Base-by-base conservation (phyloP, 35 echinoderm and acorn worm species). In the Heliocidaris tuberculata region DNA sequence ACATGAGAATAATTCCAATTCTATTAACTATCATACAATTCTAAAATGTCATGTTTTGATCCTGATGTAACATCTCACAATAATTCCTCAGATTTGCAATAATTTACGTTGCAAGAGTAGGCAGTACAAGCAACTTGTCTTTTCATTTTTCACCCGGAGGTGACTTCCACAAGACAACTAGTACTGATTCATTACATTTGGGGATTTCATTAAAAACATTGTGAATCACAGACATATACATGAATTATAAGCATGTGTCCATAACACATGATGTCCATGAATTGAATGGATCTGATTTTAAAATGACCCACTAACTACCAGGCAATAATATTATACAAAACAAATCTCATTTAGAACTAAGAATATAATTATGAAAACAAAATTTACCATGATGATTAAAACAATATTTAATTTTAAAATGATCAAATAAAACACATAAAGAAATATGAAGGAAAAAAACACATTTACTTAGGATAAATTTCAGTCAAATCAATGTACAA, bases 401-500 rank as follows among this genome's bases (percentile, higher is more conserved):
- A 29, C 4, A 78, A 21, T 78, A 78, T 78, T 24, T n/a, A 78
- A 78, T 78, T 78, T 27, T 27, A 27, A 78, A 78, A 7, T 19
- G 0, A 78, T 27, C 21, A 78, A 78, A 78, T 78, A 27, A 78
- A 78, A 78, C 7, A 27, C 65, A 21, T 78, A 78, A 27, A n/a
- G 4, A 78, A 17, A 7, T n/a, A n/a, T n/a, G 4, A 78, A 78
- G 21, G 27, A n/a, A 78, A 21, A 78, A 78, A 78, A 78, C 6
- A 70, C 60, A 70, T 78, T n/a, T n/a, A 78, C 65, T 78, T 78
- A 78, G 65, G 65, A 78, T 78, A 78, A 78, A 78, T 78, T 78
- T 78, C 65, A 78, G 65, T 78, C 21, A 78, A 78, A 78, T 78
- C 65, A 78, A 70, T n/a, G 65, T 78, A 78, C 65, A 78, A n/a